Evolutionary conservation across 1,140 invertebrate species (phyloP).

Genomic region (Polyergus mexicanus): DNA sequence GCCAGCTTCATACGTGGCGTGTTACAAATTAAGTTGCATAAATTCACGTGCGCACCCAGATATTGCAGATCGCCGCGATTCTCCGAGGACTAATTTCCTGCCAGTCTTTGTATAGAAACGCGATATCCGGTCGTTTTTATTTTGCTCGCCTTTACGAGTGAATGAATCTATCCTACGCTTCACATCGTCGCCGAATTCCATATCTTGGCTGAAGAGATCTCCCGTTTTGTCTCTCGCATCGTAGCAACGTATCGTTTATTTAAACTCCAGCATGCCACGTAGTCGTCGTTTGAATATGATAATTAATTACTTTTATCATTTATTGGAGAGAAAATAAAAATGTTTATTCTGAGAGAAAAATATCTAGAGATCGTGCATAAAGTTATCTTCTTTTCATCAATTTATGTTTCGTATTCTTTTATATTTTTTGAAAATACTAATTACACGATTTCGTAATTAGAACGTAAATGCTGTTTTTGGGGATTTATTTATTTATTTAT

Average conservation of each 20-base stretch:
- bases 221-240: not conserved
- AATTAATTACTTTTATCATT: not conserved
- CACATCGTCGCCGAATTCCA: not conserved
- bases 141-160: not conserved
- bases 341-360: not conserved
- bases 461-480: not conserved
- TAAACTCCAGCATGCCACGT: not conserved
- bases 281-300: not conserved
- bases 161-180: not conserved
- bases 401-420: not conserved
- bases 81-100: constrained; percentile 66
- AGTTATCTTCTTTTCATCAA: not conserved
- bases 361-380: not conserved
- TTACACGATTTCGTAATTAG: not conserved
- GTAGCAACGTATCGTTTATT: not conserved
- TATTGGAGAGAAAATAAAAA: not conserved
- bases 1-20: constrained; percentile 38
- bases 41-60: constrained; percentile 64
- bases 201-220: not conserved
- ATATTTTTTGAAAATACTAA: too few relatives aligned
- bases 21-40: constrained; percentile 77
- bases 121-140: constrained; percentile 13
- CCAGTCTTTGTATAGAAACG: constrained; percentile 41
- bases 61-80: constrained; percentile 62
- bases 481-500: not conserved